Percentiles rank a stretch among this genome's conserved stretches.
Conservation (phyloP, 2,797 vertebrate genomes). For the Myotis myotis region DNA sequence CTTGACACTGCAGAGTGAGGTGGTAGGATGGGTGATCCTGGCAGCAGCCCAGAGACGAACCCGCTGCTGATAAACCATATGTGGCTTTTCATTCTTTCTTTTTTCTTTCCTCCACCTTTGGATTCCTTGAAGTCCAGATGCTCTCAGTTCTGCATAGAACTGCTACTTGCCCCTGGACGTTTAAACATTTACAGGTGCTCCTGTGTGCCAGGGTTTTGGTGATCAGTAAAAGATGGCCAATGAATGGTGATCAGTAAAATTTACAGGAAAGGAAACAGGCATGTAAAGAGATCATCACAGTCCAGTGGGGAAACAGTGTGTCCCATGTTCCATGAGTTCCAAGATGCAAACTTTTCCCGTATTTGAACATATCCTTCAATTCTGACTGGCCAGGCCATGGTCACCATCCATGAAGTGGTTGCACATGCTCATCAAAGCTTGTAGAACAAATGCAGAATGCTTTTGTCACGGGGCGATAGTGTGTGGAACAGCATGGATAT, state of each 20-base stretch:
- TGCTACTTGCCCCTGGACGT: neutral
- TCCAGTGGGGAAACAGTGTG: neutral
- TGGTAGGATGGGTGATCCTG: neutral
- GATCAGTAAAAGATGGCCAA: neutral
- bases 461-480: neutral
- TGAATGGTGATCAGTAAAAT: neutral
- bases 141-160: neutral
- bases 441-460: neutral
- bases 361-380: neutral
- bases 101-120: neutral
- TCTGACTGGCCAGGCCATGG: neutral
- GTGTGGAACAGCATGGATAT: neutral
- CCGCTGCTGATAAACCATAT: neutral
- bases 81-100: neutral
- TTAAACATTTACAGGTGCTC: conserved; percentile 3
- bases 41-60: neutral
- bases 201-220: neutral
- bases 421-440: neutral
- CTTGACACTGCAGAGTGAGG: neutral
- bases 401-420: neutral
- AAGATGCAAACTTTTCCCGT: neutral
- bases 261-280: neutral
- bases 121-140: neutral
- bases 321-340: neutral
- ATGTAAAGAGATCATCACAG: neutral